phyloP scores from a whole-genome alignment of 2,888 invertebrate genomes.

The Sicus ferrugineus region DNA sequence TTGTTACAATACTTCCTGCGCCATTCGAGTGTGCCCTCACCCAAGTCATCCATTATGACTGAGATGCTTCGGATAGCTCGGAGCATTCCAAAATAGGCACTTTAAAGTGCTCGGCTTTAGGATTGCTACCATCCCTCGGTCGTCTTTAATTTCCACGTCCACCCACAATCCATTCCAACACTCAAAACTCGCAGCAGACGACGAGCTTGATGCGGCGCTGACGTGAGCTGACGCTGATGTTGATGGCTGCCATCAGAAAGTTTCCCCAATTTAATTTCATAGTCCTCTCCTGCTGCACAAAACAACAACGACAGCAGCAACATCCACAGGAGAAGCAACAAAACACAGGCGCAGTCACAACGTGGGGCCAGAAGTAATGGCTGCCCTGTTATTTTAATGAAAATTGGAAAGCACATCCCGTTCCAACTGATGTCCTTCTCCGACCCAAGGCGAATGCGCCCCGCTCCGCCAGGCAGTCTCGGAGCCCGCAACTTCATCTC shows the following conservation, averaged over 20 bases:
- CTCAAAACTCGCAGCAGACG: conserved; percentile 15
- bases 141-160: conserved; percentile 34
- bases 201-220: conserved; percentile 30
- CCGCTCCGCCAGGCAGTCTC: background rate
- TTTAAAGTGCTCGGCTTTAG: conserved; percentile 25
- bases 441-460: background rate
- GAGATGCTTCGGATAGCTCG: background rate
- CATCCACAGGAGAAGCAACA: conserved; percentile 19
- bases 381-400: conserved; percentile 59
- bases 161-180: conserved; percentile 22
- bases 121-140: conserved; percentile 19
- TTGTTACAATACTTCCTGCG: conserved; percentile 6
- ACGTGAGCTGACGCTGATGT: conserved; percentile 43
- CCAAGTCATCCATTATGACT: background rate
- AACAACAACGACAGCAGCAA: conserved; percentile 29
- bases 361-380: conserved; percentile 41
- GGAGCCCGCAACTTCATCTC: background rate
- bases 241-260: conserved; percentile 58
- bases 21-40: background rate
- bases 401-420: no score
- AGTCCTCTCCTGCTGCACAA: conserved; percentile 54
- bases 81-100: background rate
- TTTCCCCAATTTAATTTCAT: conserved; percentile 62
- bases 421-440: background rate
- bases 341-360: conserved; percentile 33